A percentile compares a stretch with the other conserved stretches of the same genome.
Evolutionary conservation across 2,113 vertebrate species (phyloP).

Genomic region (Oncorhynchus mykiss): DNA sequence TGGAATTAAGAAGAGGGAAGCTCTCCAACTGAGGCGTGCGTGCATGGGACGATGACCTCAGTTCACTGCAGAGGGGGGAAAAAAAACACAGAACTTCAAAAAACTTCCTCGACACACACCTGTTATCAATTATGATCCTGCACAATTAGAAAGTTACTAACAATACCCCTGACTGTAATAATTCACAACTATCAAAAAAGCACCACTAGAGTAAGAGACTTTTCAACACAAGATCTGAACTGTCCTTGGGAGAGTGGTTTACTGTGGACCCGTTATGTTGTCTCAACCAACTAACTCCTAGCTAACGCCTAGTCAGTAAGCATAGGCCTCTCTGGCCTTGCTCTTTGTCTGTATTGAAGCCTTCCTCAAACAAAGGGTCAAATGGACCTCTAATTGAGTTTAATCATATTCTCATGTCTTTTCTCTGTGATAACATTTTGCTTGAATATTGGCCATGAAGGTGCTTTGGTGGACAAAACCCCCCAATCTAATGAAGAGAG

Average conservation of each 20-base stretch:
- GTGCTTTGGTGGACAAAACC: not conserved
- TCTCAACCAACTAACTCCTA: not conserved
- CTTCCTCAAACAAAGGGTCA: constrained; percentile 40
- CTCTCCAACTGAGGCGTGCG: constrained; percentile 66
- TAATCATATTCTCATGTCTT: constrained; percentile 48
- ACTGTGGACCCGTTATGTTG: not conserved
- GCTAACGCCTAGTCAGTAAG: not conserved
- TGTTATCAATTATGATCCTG: constrained; percentile 69
- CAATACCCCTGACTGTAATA: constrained; percentile 65
- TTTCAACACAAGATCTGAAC: constrained; percentile 49
- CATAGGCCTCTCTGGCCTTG: constrained; percentile 24
- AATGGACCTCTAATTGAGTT: constrained; percentile 50
- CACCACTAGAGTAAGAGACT: constrained; percentile 35
- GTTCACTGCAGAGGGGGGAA: constrained; percentile 60
- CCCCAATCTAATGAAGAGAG: not conserved
- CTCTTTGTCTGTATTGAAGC: constrained; percentile 9
- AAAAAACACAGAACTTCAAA: constrained; percentile 50
- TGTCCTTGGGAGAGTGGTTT: constrained; percentile 28
- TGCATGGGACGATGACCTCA: constrained; percentile 62
- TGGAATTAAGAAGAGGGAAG: constrained; percentile 69
- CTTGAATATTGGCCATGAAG: constrained; percentile 37
- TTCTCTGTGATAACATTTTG: constrained; percentile 60
- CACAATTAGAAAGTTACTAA: constrained; percentile 71
- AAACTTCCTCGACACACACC: constrained; percentile 58
- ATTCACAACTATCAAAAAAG: constrained; percentile 71